Percentiles rank a stretch among this genome's conserved stretches.
Conservation (phyloP, 2,113 vertebrate species). For the Chionodraco myersi region DNA sequence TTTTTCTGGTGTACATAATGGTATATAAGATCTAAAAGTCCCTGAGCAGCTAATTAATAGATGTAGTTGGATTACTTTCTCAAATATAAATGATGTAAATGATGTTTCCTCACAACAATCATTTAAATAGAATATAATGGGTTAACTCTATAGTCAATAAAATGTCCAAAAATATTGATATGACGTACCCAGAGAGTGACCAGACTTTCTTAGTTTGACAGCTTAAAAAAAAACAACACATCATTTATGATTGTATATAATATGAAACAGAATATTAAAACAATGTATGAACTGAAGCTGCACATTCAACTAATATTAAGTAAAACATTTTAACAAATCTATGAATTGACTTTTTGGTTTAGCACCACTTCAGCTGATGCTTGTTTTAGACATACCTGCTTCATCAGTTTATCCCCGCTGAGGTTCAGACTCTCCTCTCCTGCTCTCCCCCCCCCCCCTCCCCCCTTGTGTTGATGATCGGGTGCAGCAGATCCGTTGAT, state of each 20-base stretch:
- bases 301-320: neutral
- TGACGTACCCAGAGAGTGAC: neutral
- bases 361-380: neutral
- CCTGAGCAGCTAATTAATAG: neutral
- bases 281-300: neutral
- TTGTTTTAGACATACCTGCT: slow-evolving; percentile 8
- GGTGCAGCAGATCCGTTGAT: slow-evolving; percentile 56
- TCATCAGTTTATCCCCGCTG: slow-evolving; percentile 14
- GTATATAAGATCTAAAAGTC: neutral
- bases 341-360: neutral
- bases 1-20: neutral
- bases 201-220: neutral
- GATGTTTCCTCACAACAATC: neutral
- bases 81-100: neutral
- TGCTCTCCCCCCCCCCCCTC: neutral
- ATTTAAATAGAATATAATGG: neutral
- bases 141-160: neutral
- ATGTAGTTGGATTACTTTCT: neutral
- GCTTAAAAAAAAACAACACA: no score
- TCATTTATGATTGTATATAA: neutral
- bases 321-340: neutral
- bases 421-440: slow-evolving; percentile 10
- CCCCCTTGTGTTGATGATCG: slow-evolving; percentile 53
- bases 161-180: neutral
- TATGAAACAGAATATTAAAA: neutral